Evolutionary conservation across 2,888 invertebrate genomes (phyloP).

Genomic region (Cremastinae sp.): DNA sequence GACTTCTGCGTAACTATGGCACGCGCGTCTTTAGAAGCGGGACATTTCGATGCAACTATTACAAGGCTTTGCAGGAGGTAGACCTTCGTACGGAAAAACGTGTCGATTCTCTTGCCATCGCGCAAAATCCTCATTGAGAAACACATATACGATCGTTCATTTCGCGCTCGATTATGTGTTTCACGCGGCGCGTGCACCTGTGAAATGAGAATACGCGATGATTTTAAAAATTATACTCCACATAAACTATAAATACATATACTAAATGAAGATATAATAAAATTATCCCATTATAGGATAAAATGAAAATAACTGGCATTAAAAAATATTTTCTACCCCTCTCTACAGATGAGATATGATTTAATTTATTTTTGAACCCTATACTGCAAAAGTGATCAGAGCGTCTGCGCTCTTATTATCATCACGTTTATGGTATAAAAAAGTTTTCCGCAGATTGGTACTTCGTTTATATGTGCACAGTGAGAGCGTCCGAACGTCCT

Average conservation of each 20-base stretch:
- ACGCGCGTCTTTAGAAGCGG: conserved; percentile 51
- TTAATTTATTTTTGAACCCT: too few relatives aligned
- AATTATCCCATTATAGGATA: too few relatives aligned
- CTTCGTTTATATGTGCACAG: conserved; percentile 45
- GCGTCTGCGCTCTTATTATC: conserved; percentile 13
- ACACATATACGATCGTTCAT: conserved; percentile 18
- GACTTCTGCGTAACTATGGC: conserved; percentile 39
- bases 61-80: conserved; percentile 66
- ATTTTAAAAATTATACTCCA: neutral
- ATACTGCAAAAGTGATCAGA: neutral
- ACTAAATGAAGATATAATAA: too few relatives aligned
- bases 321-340: too few relatives aligned
- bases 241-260: neutral
- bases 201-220: neutral
- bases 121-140: conserved; percentile 19
- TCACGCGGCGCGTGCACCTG: conserved; percentile 1
- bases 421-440: conserved; percentile 28
- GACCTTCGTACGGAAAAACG: conserved; percentile 65
- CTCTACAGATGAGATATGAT: too few relatives aligned
- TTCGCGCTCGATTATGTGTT: conserved; percentile 24
- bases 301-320: too few relatives aligned
- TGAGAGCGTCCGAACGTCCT: conserved; percentile 64
- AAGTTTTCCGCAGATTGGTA: conserved; percentile 12
- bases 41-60: conserved; percentile 68
- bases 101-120: conserved; percentile 58